Percentiles rank a stretch among this genome's conserved stretches.
Evolutionary conservation across 2,888 invertebrate genomes (phyloP).

Genomic region (Sminthurinus aureus): DNA sequence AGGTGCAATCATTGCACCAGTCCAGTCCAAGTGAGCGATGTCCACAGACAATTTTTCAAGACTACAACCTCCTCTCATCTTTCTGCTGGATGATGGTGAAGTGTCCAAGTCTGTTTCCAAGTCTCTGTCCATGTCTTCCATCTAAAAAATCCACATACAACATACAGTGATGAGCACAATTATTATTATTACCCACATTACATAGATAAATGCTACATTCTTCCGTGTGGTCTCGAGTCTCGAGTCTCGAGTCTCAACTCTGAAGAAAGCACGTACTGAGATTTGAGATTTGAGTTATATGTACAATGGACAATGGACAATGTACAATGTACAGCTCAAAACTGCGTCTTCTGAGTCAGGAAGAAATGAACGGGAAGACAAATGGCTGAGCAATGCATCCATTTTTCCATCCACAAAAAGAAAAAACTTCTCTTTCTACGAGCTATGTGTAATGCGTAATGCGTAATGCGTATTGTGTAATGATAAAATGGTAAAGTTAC

Average conservation of each 20-base stretch:
- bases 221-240: neutral
- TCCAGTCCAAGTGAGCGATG: conserved; percentile 27
- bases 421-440: neutral
- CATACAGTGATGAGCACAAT: conserved; percentile 28
- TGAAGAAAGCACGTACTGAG: too few species aligned
- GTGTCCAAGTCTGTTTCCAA: neutral
- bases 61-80: neutral
- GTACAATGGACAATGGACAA: neutral
- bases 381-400: conserved; percentile 10
- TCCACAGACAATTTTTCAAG: conserved; percentile 35
- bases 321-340: neutral
- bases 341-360: neutral
- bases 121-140: conserved; percentile 2
- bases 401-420: neutral
- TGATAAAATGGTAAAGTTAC: conserved; percentile 16
- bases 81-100: too few species aligned
- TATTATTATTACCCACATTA: conserved; percentile 17
- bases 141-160: conserved; percentile 11
- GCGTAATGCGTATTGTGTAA: neutral
- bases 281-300: neutral
- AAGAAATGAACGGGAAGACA: conserved; percentile 7
- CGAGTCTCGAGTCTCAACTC: neutral
- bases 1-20: conserved; percentile 39
- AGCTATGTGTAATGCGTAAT: neutral
- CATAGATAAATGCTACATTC: conserved; percentile 9